These are phyloP conservation scores for Craseonycteris thonglongyai DNA, from an alignment of 2,113 vertebrate species.

Conservation along the genomic window DNA sequence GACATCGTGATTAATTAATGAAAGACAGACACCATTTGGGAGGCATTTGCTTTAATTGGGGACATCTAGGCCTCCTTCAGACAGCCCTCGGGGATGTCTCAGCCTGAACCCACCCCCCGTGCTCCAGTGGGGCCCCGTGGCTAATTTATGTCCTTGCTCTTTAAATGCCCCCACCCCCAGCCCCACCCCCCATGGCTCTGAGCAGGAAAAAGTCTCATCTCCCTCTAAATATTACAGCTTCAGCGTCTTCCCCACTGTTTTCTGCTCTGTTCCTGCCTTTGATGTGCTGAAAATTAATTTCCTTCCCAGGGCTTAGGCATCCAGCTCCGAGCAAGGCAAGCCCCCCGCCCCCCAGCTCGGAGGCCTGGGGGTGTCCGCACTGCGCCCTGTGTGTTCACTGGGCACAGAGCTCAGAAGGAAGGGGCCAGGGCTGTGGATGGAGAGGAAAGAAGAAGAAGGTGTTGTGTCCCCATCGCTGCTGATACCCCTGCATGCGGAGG, in stretches of 20 bases:
- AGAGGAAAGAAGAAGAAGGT: not conserved
- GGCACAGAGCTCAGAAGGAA: not conserved
- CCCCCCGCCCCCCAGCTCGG: not conserved
- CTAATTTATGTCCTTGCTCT: not conserved
- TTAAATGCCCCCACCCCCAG: not conserved
- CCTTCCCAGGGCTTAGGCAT: not conserved
- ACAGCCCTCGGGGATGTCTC: not conserved
- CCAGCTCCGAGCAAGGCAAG: not conserved
- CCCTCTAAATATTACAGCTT: not conserved
- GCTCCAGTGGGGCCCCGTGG: not conserved
- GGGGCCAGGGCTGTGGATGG: not conserved
- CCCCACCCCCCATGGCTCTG: not conserved
- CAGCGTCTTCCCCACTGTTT: not conserved
- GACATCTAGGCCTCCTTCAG: not conserved
- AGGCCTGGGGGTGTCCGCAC: not conserved
- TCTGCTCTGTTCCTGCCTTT: not conserved
- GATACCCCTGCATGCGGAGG: not conserved
- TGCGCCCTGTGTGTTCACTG: not conserved
- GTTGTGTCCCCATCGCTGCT: not conserved
- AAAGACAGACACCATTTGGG: not conserved
- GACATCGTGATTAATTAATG: not conserved
- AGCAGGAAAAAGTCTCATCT: not conserved
- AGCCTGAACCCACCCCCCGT: not conserved
- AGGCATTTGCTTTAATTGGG: not conserved
- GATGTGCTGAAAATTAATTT: not conserved